These are phyloP conservation scores for Diarsia mendica DNA, from an alignment of 2,888 invertebrate species.

Conservation along the genomic window DNA sequence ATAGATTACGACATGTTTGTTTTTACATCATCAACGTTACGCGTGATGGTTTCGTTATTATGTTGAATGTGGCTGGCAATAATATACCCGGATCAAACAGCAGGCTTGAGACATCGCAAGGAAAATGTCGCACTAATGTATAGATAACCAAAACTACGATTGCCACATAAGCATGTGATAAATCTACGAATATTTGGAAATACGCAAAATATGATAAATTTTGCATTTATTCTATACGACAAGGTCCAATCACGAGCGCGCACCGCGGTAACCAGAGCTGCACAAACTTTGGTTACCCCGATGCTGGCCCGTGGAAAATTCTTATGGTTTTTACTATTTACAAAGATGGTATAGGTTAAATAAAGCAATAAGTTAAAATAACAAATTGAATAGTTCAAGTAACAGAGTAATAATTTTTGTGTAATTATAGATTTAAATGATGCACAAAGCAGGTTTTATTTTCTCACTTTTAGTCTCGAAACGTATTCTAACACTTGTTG, in stretches of 20 bases:
- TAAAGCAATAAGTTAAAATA: conserved; percentile 63
- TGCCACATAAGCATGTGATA: conserved; percentile 55
- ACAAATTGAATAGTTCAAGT: conserved; percentile 61
- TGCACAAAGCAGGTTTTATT: conserved; percentile 63
- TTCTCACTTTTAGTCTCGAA: conserved; percentile 48
- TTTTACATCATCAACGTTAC: conserved; percentile 12
- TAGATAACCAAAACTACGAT: conserved; percentile 24
- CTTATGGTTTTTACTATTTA: conserved; percentile 62
- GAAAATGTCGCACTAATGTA: conserved; percentile 30
- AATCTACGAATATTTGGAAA: conserved; percentile 52
- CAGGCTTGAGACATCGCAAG: not conserved
- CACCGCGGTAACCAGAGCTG: not conserved
- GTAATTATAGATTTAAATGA: conserved; percentile 55
- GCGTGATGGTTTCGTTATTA: not conserved
- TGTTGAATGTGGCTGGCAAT: conserved; percentile 18
- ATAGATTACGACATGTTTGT: conserved; percentile 35
- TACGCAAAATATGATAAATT: conserved; percentile 62
- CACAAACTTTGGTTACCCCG: not conserved
- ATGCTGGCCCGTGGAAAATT: conserved; percentile 14
- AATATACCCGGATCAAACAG: not conserved
- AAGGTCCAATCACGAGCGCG: conserved; percentile 39
- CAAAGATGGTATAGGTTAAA: conserved; percentile 56
- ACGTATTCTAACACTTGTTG: conserved; percentile 60
- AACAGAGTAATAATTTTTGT: conserved; percentile 58
- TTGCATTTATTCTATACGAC: conserved; percentile 59